phyloP scores from a whole-genome alignment of 30 jellyfish, hydroid and myxozoan genomes.

The Hydractinia echinata region DNA sequence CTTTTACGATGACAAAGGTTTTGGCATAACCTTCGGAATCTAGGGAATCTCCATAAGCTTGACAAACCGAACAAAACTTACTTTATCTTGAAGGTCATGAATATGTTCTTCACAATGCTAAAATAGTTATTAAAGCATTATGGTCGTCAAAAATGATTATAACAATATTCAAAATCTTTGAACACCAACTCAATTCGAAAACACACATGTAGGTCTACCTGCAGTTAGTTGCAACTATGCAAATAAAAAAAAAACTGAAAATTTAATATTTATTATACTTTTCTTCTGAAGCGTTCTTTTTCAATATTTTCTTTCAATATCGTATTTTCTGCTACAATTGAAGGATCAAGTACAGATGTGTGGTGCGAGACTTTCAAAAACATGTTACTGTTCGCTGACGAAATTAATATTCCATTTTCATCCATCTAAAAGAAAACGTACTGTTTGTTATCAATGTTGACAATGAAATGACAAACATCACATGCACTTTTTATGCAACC shows the following conservation, averaged over 20 bases:
- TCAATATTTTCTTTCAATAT: slow-evolving; percentile 1
- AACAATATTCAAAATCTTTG: too few relatives aligned
- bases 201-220: too few relatives aligned
- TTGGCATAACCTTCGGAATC: too few relatives aligned
- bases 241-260: too few relatives aligned
- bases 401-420: background rate
- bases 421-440: background rate
- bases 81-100: slow-evolving; percentile 10
- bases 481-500: background rate
- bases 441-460: background rate
- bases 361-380: background rate
- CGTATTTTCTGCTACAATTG: slow-evolving; percentile 4
- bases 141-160: too few relatives aligned
- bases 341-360: background rate
- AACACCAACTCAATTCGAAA: too few relatives aligned
- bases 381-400: background rate
- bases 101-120: slow-evolving; percentile 11
- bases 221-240: too few relatives aligned
- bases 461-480: background rate
- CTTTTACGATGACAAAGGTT: too few relatives aligned
- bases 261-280: background rate
- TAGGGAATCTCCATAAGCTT: too few relatives aligned
- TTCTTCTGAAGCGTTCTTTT: slow-evolving; percentile 11
- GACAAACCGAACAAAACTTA: background rate
- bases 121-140: background rate